Evolutionary conservation across 1,140 invertebrate species (phyloP).

Genomic region (Solenopsis fugax): DNA sequence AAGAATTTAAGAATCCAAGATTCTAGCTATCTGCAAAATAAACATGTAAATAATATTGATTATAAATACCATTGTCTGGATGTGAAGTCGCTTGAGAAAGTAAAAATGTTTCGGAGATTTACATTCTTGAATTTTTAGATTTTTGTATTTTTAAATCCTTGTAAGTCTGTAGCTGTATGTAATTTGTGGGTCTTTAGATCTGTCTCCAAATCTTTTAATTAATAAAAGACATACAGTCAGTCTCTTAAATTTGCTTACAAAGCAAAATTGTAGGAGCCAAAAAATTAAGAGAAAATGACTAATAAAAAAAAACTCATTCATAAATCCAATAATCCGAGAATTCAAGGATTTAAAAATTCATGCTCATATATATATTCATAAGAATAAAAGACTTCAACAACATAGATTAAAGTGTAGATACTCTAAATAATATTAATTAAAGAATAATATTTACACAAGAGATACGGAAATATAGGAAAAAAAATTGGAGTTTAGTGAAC

Average conservation of each 20-base stretch:
- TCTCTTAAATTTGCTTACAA: background rate
- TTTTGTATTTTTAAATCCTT: slow-evolving; percentile 55
- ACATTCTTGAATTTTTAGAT: slow-evolving; percentile 34
- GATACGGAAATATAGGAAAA: background rate
- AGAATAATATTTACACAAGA: background rate
- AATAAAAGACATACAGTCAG: background rate
- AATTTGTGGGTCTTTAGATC: background rate
- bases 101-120: slow-evolving; percentile 15
- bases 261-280: background rate
- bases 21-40: slow-evolving; percentile 21
- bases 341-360: slow-evolving; percentile 31
- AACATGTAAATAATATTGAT: slow-evolving; percentile 34
- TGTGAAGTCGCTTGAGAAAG: background rate
- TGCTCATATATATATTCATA: slow-evolving; percentile 34
- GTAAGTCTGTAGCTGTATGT: background rate
- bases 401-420: slow-evolving; percentile 32
- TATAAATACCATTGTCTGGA: background rate
- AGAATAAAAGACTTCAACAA: background rate
- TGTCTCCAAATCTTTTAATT: slow-evolving; percentile 6
- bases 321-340: background rate
- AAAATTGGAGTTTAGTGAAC: background rate
- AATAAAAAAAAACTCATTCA: background rate
- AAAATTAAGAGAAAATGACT: background rate
- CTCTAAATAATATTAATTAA: slow-evolving; percentile 40
- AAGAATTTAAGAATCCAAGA: slow-evolving; percentile 25